Conservation (phyloP, 2,797 vertebrate species). For the Dermochelys coriacea region DNA sequence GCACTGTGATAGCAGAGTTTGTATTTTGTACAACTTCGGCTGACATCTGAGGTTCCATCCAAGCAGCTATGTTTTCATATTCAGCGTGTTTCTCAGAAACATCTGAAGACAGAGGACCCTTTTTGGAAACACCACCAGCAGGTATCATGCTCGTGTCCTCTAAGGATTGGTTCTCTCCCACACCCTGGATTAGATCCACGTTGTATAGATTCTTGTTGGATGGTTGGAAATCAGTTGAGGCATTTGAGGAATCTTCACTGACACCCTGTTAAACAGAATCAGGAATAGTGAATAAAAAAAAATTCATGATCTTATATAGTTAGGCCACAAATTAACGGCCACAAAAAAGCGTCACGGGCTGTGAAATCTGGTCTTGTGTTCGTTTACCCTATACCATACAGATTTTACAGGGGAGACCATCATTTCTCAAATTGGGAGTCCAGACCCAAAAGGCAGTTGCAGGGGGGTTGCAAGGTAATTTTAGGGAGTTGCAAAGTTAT, state of each 20-base stretch:
- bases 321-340: too few species aligned
- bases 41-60: slow-evolving; percentile 61
- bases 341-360: too few species aligned
- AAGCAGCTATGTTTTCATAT: slow-evolving; percentile 44
- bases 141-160: slow-evolving; percentile 23
- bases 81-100: slow-evolving; percentile 57
- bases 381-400: too few species aligned
- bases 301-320: background rate
- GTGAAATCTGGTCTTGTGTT: too few species aligned
- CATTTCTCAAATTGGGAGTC: too few species aligned
- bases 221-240: slow-evolving; percentile 63
- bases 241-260: slow-evolving; percentile 79
- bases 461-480: too few species aligned
- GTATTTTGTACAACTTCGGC: slow-evolving; percentile 26
- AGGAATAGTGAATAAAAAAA: background rate
- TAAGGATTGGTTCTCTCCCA: slow-evolving; percentile 26
- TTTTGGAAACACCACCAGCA: slow-evolving; percentile 38
- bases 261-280: slow-evolving; percentile 78
- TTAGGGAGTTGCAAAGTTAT: too few species aligned
- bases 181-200: slow-evolving; percentile 64
- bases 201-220: slow-evolving; percentile 72
- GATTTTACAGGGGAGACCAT: too few species aligned
- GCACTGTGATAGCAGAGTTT: slow-evolving; percentile 26
- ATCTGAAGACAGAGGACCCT: slow-evolving; percentile 41
- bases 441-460: too few species aligned